Evolutionary conservation across 2,888 invertebrate species (phyloP).

Genomic region (Disparrhopalites patrizii): DNA sequence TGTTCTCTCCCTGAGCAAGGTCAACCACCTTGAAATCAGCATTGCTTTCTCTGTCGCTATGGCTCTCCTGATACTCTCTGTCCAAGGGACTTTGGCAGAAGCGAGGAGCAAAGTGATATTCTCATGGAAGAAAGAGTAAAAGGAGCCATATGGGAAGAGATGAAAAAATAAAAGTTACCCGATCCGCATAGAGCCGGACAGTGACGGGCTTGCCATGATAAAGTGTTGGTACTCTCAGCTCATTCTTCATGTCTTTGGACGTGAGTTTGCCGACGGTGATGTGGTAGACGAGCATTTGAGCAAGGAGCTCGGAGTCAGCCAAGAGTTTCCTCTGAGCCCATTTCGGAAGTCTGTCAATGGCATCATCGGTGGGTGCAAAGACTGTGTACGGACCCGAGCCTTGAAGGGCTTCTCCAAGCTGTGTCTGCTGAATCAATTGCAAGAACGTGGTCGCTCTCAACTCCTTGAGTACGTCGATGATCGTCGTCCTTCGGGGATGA

Average conservation of each 20-base stretch:
- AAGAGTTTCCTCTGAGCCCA: constrained; percentile 47
- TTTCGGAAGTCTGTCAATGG: constrained; percentile 48
- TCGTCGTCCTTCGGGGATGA: constrained; percentile 47
- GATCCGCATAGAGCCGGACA: constrained; percentile 46
- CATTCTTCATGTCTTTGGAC: constrained; percentile 48
- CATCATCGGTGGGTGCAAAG: constrained; percentile 48
- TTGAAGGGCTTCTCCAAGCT: constrained; percentile 46
- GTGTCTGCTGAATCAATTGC: constrained; percentile 48
- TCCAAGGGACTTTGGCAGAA: no score
- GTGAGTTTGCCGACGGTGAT: constrained; percentile 47
- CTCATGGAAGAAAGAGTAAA: background rate
- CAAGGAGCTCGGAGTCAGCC: constrained; percentile 46
- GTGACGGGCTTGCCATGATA: constrained; percentile 46
- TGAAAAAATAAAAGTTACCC: constrained; percentile 33
- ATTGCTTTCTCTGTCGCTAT: no score
- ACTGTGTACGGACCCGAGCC: constrained; percentile 48
- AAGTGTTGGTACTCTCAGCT: constrained; percentile 46
- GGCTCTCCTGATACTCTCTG: no score
- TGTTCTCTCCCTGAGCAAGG: no score
- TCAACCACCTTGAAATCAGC: no score
- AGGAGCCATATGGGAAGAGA: background rate
- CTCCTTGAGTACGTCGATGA: constrained; percentile 47
- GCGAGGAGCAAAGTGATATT: background rate
- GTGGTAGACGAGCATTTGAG: constrained; percentile 48
- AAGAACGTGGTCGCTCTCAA: constrained; percentile 48